Percentiles rank a stretch among this genome's conserved stretches.
Conservation (phyloP, 2,797 vertebrate species). For the Kryptopterus vitreolus region DNA sequence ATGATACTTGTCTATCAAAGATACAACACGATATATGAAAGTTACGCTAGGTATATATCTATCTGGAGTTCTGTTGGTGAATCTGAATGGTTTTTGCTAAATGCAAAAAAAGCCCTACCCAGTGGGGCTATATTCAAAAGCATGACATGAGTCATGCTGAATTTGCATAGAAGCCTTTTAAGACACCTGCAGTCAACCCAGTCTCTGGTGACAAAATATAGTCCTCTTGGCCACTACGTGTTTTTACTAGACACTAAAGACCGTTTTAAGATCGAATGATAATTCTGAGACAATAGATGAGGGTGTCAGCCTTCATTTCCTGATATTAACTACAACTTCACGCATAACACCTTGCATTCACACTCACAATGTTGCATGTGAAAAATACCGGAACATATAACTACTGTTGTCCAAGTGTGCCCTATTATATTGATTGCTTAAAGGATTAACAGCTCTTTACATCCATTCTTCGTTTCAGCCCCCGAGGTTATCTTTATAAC, state of each 20-base stretch:
- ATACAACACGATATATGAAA: neutral
- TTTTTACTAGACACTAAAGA: neutral
- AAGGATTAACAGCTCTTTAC: neutral
- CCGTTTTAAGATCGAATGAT: neutral
- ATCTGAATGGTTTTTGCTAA: neutral
- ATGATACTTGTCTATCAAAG: neutral
- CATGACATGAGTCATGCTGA: too few species aligned
- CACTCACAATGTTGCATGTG: neutral
- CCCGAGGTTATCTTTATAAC: neutral
- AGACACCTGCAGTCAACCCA: neutral
- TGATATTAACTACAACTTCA: neutral
- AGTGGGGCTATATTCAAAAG: too few species aligned
- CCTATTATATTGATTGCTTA: neutral
- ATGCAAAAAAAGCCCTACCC: neutral
- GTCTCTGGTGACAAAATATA: neutral
- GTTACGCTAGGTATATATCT: neutral
- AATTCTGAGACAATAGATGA: neutral
- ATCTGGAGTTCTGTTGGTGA: neutral
- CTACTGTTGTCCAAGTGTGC: neutral
- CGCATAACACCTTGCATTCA: neutral
- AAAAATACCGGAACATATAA: neutral
- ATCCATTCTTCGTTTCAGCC: neutral
- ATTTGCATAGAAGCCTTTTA: neutral
- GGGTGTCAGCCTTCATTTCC: neutral
- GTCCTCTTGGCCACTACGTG: neutral